Evolutionary conservation across 2,888 invertebrate genomes (phyloP), one percentile per base, ranked within the genome.

Genomic region (Hemistola chrysoprasaria): DNA sequence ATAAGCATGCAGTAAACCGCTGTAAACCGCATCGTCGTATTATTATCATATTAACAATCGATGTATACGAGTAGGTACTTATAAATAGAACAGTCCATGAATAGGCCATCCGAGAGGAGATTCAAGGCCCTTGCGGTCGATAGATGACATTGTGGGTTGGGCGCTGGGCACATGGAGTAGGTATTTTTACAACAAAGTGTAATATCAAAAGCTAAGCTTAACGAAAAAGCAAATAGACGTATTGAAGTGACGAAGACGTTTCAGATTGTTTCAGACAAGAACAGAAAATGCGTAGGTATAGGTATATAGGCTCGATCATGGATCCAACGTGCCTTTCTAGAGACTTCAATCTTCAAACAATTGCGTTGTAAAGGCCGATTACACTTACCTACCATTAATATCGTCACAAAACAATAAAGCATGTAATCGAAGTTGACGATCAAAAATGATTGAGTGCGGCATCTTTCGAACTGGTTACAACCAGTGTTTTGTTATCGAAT

Each of bases 401-500:
- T 11, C 27, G 30, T 8, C 23, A 30, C 24, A 32, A 28, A 34
- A 40, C 39, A 52, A 36, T 33, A 10, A 6, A 8, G 10, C 7
- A 29, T 16, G 20, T 23, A 35, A 32, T 21, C 10, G 29, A 30
- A 11, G 6, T 27, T 10, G 11, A 22, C 9, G n/a, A 9, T 28
- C 32, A 20, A 26, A 24, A 45, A 47, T 47, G 49, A 51, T 47
- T 50, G 54, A 37, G 48, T 49, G 50, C 38, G 53, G 48, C 59
- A 54, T 62, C 64, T 60, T 49, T 28, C 35, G 40, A 59, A 50
- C 72, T 54, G 58, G 65, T 53, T 54, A 6, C 11, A 65, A 64
- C 72, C 50, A 44, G 70, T 62, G 48, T 6, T 25, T 11, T 59
- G 62, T 61, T 68, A 63, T 65, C 50, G 51, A 52, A 45, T 37